These are phyloP conservation scores for Dolichoris vasculosae DNA, from an alignment of 1,140 invertebrate species.

Conservation along the genomic window DNA sequence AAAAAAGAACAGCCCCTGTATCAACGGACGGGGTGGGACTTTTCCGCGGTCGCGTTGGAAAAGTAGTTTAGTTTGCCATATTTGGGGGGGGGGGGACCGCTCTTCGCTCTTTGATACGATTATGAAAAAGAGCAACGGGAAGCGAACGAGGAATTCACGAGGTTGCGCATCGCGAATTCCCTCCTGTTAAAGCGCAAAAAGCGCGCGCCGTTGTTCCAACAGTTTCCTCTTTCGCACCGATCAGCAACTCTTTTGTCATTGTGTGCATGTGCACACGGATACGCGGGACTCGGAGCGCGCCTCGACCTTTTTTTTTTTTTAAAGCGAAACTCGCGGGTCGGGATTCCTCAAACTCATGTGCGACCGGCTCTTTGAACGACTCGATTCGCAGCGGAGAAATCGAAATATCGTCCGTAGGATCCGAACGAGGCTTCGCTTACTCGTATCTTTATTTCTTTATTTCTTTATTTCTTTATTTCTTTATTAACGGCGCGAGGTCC, in stretches of 20 bases:
- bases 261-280: not conserved
- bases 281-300: not conserved
- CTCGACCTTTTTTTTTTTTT: not conserved
- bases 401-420: not conserved
- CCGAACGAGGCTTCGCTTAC: no score
- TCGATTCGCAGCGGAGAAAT: constrained; percentile 4
- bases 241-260: constrained; percentile 31
- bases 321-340: not conserved
- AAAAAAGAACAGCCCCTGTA: no score
- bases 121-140: constrained; percentile 1
- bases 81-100: no score
- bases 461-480: not conserved
- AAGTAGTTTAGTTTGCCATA: no score
- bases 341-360: not conserved
- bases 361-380: not conserved
- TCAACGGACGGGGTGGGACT: no score
- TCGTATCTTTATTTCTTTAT: no score
- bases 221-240: constrained; percentile 36
- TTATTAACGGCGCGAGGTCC: not conserved
- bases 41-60: no score
- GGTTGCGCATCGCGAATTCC: not conserved
- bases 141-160: constrained; percentile 26
- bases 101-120: not conserved
- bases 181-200: not conserved
- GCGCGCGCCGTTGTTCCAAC: no score